Percentiles rank a stretch among this genome's conserved stretches.
phyloP scores from a whole-genome alignment of 1,140 invertebrate species.

The Apis florea region DNA sequence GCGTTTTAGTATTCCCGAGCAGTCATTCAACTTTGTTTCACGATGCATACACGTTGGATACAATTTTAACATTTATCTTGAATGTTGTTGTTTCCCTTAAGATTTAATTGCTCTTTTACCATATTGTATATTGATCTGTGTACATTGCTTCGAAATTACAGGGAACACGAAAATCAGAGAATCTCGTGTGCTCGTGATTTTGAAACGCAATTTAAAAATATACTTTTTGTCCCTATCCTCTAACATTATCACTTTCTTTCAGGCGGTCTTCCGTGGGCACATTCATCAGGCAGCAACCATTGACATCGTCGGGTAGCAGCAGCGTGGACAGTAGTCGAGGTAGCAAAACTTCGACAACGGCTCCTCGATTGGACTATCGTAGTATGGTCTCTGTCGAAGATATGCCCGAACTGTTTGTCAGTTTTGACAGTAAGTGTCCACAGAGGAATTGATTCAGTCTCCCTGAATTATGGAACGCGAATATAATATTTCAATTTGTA shows the following conservation, averaged over 20 bases:
- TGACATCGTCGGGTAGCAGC: conserved; percentile 78
- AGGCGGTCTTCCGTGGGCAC: conserved; percentile 91
- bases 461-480: not conserved
- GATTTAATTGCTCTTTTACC: conserved; percentile 36
- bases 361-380: conserved; percentile 91
- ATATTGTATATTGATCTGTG: not conserved
- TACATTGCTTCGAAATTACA: conserved; percentile 45
- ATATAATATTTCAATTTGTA: conserved; percentile 40
- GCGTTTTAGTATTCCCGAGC: conserved; percentile 32
- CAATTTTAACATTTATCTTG: conserved; percentile 19
- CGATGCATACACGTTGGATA: conserved; percentile 43
- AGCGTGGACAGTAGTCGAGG: conserved; percentile 82
- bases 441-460: not conserved
- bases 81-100: conserved; percentile 36
- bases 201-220: not conserved
- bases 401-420: conserved; percentile 95
- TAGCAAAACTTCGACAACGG: conserved; percentile 81
- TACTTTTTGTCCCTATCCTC: fast-evolving
- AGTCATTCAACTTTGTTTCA: conserved; percentile 45
- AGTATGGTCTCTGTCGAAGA: conserved; percentile 97
- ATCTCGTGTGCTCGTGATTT: conserved; percentile 15
- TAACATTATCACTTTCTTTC: conserved; percentile 69
- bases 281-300: conserved; percentile 84
- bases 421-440: conserved; percentile 94
- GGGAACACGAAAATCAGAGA: not conserved